Evolutionary conservation across 2,113 vertebrate species (phyloP).

Genomic region (Choloepus hoffmanni): DNA sequence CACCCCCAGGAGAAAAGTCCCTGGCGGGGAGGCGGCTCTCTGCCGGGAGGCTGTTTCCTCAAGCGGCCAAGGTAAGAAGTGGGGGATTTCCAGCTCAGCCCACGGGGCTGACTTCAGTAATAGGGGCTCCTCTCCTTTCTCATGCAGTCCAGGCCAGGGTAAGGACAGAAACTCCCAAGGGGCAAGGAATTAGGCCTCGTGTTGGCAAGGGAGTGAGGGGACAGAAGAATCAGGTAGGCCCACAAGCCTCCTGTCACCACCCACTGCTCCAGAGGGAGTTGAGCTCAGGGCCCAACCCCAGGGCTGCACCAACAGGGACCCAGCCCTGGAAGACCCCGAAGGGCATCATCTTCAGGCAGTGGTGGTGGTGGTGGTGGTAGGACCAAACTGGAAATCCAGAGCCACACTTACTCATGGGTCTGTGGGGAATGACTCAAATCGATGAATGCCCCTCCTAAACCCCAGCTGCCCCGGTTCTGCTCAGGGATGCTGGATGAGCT

Average conservation of each 20-base stretch:
- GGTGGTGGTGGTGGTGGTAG: background rate
- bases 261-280: background rate
- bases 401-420: constrained; percentile 73
- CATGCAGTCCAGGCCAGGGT: background rate
- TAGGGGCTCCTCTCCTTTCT: constrained; percentile 75
- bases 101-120: constrained; percentile 56
- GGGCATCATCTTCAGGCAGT: background rate
- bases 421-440: constrained; percentile 77
- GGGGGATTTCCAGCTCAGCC: constrained; percentile 80
- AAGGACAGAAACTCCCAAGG: constrained; percentile 37
- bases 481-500: background rate
- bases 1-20: constrained; percentile 83
- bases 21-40: constrained; percentile 78
- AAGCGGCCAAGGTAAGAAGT: constrained; percentile 84
- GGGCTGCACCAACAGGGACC: background rate
- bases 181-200: background rate
- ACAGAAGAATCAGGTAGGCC: background rate
- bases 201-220: background rate
- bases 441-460: constrained; percentile 72
- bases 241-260: background rate
- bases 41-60: constrained; percentile 83
- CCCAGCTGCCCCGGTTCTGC: constrained; percentile 9
- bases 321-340: constrained; percentile 67
- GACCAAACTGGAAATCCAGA: constrained; percentile 68
- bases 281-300: background rate